Conservation (phyloP, 2,888 invertebrate genomes). For the Aphodius granarius region DNA sequence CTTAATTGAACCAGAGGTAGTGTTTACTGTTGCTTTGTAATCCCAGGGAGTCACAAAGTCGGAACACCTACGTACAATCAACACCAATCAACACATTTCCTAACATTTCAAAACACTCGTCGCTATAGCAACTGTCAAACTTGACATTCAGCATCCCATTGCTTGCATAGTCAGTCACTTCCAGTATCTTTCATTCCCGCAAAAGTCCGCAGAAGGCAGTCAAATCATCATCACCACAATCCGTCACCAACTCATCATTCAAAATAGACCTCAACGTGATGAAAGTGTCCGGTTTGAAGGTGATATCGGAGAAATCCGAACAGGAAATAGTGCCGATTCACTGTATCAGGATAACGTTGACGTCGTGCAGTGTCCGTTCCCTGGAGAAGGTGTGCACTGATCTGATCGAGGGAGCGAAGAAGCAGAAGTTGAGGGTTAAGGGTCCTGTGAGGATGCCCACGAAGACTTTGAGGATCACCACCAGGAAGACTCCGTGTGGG, state of each 20-base stretch:
- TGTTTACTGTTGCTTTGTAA: no score
- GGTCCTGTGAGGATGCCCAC: conserved; percentile 98
- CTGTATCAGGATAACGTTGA: conserved; percentile 91
- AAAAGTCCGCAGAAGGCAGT: not conserved
- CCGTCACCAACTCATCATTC: not conserved
- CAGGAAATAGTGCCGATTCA: conserved; percentile 81
- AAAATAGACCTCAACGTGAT: not conserved
- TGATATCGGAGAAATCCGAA: conserved; percentile 69
- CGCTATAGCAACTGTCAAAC: no score
- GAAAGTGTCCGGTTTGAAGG: conserved; percentile 24
- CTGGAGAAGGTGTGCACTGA: conserved; percentile 96
- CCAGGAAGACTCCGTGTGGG: conserved; percentile 97
- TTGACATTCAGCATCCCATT: no score
- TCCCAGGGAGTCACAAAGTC: no score
- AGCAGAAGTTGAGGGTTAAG: conserved; percentile 90
- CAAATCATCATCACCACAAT: not conserved
- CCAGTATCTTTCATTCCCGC: no score
- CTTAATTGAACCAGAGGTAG: no score
- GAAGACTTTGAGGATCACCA: conserved; percentile 92
- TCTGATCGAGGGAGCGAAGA: conserved; percentile 90
- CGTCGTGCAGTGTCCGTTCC: conserved; percentile 90
- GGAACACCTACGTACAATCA: no score
- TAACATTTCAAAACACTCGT: no score
- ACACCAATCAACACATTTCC: no score
- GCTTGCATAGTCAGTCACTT: no score